Base-by-base conservation (phyloP, 2,888 invertebrate genomes). In the Tiliacea citrago region DNA sequence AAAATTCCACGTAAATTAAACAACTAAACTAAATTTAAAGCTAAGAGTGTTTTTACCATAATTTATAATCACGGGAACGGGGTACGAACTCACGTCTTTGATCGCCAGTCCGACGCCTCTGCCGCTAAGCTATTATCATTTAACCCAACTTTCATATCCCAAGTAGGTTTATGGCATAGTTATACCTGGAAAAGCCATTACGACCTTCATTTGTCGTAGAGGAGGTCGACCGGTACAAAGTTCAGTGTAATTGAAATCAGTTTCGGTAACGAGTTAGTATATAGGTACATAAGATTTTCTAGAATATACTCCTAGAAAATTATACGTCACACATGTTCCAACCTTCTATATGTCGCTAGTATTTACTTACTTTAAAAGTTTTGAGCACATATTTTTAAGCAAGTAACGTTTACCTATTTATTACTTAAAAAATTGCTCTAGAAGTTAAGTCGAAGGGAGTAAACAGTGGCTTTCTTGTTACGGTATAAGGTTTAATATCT, bases 131-230 rank as follows among this genome's bases (percentile, higher is more conserved):
- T 73, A 79, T 83, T 79, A 73, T 81, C 79, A 83, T 82, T 69
- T 67, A 72, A 83, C 68, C 72, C 51, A 69, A 80, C 74, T 81
- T 77, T 81, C 81, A 84, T 81, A 76, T 73, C 84, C 73, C 70
- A 58, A 76, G 81, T 70, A 82, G 77, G 81, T 85, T 83, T 83
- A 86, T 81, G 69, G 79, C 81, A 77, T 81, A 79, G 85, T 84
- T 84, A 75, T 75, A 84, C 84, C 73, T 83, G 76, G 61, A 76
- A 84, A 77, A 82, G 66, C 75, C 79, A 79, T 77, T 78, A 86
- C 70, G 63, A 79, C 75, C 74, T 86, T 75, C 72, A 76, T 81
- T 75, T 78, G 76, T 81, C 73, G 79, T 55, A 68, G 68, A 80
- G 35, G 61, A 67, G 77, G 71, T 63, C 73, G 61, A 65, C 61